Percentiles rank a stretch among this genome's conserved stretches.
Conservation (phyloP, 2,113 vertebrate species). For the Calyptomena viridis region DNA sequence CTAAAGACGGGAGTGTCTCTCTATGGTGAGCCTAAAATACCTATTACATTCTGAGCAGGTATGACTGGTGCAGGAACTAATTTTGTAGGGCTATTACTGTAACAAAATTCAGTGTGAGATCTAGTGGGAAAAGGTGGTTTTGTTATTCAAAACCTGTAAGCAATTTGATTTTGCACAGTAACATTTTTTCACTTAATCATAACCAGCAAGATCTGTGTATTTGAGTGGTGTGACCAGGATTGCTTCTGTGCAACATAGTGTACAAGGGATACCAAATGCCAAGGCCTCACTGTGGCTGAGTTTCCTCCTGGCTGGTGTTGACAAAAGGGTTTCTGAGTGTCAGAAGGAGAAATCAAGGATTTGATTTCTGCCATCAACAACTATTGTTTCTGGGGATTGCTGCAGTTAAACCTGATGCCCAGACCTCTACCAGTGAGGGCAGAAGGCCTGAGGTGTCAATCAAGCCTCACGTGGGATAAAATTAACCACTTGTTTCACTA, state of each 20-base stretch:
- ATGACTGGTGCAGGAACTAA: not conserved
- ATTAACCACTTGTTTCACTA: too few relatives aligned
- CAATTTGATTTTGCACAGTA: not conserved
- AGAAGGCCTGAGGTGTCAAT: too few relatives aligned
- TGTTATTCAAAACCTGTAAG: not conserved
- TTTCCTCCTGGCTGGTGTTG: not conserved
- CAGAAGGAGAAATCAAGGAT: too few relatives aligned
- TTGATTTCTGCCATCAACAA: too few relatives aligned
- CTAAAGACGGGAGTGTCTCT: conserved; percentile 84
- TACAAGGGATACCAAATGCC: not conserved
- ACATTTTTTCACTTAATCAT: not conserved
- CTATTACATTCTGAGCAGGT: not conserved
- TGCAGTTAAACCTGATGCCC: too few relatives aligned
- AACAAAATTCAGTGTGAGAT: not conserved
- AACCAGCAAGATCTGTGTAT: not conserved
- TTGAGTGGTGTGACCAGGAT: not conserved
- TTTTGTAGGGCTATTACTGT: not conserved
- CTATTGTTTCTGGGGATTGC: too few relatives aligned
- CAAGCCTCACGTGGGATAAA: too few relatives aligned
- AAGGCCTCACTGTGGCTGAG: not conserved
- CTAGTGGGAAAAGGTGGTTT: not conserved
- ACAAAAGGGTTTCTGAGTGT: not conserved
- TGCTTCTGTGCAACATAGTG: rapidly evolving
- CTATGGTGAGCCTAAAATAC: conserved; percentile 76
- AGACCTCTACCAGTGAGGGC: too few relatives aligned